Conservation (phyloP, 2,113 vertebrate genomes). For the Psophia crepitans region DNA sequence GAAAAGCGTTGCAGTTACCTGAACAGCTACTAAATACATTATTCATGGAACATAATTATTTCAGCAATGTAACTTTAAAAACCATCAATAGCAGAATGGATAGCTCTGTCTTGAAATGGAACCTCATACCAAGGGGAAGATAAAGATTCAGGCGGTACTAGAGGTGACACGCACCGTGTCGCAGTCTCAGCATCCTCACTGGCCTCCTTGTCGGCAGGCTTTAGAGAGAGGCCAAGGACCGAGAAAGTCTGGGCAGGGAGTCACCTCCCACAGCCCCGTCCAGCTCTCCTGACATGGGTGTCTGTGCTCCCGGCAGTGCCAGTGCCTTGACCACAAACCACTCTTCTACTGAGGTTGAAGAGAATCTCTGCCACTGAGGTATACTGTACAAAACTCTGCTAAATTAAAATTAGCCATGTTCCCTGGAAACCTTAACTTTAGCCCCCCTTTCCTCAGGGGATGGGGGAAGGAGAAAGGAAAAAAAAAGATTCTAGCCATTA, state of each 20-base stretch:
- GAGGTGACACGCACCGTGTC: rapidly evolving
- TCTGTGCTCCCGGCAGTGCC: background rate
- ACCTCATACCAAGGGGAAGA: background rate
- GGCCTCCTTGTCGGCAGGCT: background rate
- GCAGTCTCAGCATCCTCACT: background rate
- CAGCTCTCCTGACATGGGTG: background rate
- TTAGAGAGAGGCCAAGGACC: background rate
- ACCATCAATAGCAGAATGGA: background rate
- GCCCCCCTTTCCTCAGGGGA: no score
- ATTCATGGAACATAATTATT: background rate
- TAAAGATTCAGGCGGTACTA: background rate
- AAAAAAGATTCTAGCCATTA: no score
- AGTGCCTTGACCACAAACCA: background rate
- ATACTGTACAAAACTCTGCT: background rate
- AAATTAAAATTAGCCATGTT: background rate
- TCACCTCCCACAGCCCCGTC: background rate
- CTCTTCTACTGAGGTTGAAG: rapidly evolving
- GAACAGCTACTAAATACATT: background rate
- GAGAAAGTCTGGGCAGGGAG: background rate
- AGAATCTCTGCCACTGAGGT: rapidly evolving
- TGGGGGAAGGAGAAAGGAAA: background rate
- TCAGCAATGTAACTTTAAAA: background rate
- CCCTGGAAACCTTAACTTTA: background rate
- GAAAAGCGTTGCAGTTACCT: background rate
- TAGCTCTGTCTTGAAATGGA: background rate